phyloP scores from a whole-genome alignment of 2,113 vertebrate species.

The Vulpes ferrilata region DNA sequence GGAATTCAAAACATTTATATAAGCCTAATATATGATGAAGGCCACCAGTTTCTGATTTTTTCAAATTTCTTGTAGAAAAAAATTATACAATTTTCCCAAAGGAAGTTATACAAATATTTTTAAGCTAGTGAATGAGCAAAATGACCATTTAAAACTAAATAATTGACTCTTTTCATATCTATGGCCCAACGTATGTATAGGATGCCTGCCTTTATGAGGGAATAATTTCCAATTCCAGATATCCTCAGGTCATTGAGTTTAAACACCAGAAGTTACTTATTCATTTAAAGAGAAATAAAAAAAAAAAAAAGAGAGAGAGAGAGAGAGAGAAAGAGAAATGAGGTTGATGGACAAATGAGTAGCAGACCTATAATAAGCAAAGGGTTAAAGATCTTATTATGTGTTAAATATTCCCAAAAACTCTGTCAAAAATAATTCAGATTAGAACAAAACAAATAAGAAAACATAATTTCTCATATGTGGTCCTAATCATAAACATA shows the following conservation, averaged over 20 bases:
- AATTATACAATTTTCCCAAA: not conserved
- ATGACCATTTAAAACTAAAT: not conserved
- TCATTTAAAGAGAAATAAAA: too few species aligned
- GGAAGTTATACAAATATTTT: not conserved
- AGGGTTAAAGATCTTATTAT: not conserved
- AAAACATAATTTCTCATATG: not conserved
- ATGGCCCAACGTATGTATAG: not conserved
- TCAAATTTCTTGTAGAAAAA: not conserved
- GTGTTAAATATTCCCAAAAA: not conserved
- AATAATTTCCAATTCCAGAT: not conserved
- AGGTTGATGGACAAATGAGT: not conserved
- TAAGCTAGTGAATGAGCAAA: not conserved
- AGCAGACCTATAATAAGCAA: not conserved
- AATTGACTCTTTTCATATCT: not conserved
- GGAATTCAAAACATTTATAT: not conserved
- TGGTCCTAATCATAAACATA: not conserved
- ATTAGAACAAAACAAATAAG: not conserved
- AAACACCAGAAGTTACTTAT: not conserved
- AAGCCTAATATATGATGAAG: not conserved
- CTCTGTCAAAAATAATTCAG: not conserved
- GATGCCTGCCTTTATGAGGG: not conserved
- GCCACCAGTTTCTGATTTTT: not conserved
- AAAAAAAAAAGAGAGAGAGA: too few species aligned
- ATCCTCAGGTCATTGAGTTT: not conserved
- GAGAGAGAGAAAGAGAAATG: not conserved